These are phyloP conservation scores for Urophycis tenuis DNA, from an alignment of 2,797 vertebrate genomes.

Conservation along the genomic window DNA sequence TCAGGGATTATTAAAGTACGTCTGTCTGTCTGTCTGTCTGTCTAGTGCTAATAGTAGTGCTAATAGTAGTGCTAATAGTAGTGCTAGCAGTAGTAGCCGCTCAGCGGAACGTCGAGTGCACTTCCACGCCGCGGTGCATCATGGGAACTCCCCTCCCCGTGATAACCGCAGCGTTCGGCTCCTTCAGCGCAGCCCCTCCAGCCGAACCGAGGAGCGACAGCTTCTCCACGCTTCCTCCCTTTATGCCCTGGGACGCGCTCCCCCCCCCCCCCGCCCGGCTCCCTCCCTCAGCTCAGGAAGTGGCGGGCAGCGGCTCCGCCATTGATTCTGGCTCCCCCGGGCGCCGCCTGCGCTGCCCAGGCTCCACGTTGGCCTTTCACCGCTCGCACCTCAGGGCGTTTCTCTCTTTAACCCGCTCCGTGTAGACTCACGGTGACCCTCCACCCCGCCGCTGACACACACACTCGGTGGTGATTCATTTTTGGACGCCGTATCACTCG, in stretches of 20 bases:
- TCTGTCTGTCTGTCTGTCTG: no score
- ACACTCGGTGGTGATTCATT: not conserved
- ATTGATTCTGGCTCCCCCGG: not conserved
- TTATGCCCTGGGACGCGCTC: not conserved
- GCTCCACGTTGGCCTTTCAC: not conserved
- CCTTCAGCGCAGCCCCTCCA: not conserved
- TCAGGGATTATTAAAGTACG: no score
- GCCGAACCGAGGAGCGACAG: not conserved
- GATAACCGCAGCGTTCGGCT: not conserved
- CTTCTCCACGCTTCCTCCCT: not conserved
- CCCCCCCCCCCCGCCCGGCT: not conserved
- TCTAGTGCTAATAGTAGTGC: no score
- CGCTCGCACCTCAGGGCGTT: not conserved
- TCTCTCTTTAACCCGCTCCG: not conserved
- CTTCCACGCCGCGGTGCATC: not conserved
- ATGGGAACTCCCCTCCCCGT: not conserved
- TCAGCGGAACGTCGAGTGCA: no score
- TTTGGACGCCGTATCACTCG: slow-evolving; percentile 22
- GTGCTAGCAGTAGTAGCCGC: no score
- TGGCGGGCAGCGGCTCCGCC: not conserved
- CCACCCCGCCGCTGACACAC: not conserved
- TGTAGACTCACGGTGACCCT: not conserved
- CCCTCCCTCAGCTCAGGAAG: not conserved
- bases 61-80: no score
- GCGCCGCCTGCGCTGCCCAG: not conserved